Evolutionary conservation across 1,140 invertebrate genomes (phyloP), one percentile per base, ranked within the genome.

Genomic region (Psilanteris sp.): DNA sequence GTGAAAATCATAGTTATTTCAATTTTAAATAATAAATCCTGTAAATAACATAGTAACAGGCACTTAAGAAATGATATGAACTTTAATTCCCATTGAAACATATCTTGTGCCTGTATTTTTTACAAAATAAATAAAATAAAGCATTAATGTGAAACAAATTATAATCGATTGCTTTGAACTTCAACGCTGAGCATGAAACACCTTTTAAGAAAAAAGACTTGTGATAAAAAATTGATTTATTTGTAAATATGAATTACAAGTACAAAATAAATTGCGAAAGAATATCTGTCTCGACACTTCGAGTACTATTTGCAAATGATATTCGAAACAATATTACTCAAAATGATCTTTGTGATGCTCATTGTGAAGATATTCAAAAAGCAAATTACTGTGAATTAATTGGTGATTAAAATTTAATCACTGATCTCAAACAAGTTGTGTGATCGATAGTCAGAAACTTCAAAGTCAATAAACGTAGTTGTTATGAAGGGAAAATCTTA

Each of bases 381-480:
- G 4, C 4, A 9, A 2, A 24, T 26, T 37, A 67, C 36, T 46
- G 32, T 44, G 34, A 54, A 44, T 36, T 32, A 14, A 48, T 67
- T 55, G 18, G 41, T 46, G 48, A 16, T 66, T 54, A 22, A 54
- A 7, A 14, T 34, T 44, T 29, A 46, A 44, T 68, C 43, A 20
- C 64, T 57, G 52, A 68, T 68, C 64, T 68, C 67, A 71, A 54
- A 18, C 8, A 41, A 43, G 29, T 71, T 20, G 46, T 55, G 50
- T 57, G 48, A 72, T 62, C 39, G 39, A 62, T 55, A 72, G 57
- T 64, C 55, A 54, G 46, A 46, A 50, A 62, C 29, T 64, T 43
- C 3, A 11, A 41, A 72, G 68, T 64, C 68, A 73, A 73, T 73
- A 73, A 73, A 39, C 14, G 20, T 73, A 73, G 41, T 48, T 37